phyloP scores from a whole-genome alignment of 2,888 invertebrate species.

The Himalopsyche tibetana region DNA sequence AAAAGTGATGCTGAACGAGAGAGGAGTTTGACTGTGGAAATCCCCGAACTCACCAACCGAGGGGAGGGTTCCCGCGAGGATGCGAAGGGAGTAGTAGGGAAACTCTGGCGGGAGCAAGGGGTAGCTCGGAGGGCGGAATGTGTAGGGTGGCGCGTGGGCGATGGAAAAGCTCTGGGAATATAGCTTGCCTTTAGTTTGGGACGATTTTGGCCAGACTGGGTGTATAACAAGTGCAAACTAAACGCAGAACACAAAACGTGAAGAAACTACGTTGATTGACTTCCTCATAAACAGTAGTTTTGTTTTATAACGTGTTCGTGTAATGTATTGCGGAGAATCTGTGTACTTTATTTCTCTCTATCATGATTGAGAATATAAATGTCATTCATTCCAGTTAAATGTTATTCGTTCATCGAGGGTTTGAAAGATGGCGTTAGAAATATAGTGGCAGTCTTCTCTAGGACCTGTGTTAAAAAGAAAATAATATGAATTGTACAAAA shows the following conservation, averaged over 20 bases:
- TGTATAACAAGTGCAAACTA: not conserved
- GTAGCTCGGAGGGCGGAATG: conserved; percentile 60
- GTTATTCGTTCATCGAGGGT: too few relatives aligned
- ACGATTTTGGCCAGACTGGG: not conserved
- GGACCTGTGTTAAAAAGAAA: too few relatives aligned
- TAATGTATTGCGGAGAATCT: too few relatives aligned
- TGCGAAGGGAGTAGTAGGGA: conserved; percentile 46
- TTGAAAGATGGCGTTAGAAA: too few relatives aligned
- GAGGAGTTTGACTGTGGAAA: conserved; percentile 4
- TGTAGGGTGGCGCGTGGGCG: conserved; percentile 58
- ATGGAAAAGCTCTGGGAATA: not conserved
- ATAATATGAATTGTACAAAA: too few relatives aligned
- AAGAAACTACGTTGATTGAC: too few relatives aligned
- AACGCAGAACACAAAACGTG: not conserved
- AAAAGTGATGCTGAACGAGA: conserved; percentile 1
- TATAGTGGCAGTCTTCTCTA: too few relatives aligned
- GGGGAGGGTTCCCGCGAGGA: conserved; percentile 2
- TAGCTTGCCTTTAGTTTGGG: conserved; percentile 29
- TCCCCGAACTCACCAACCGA: not conserved
- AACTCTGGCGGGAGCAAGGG: not conserved
- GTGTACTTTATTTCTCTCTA: too few relatives aligned
- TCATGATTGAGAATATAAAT: too few relatives aligned
- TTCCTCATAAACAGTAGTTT: too few relatives aligned
- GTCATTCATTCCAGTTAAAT: too few relatives aligned
- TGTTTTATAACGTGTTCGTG: too few relatives aligned